Base-by-base conservation (phyloP, 2,113 vertebrate genomes). In the Pipa parva region DNA sequence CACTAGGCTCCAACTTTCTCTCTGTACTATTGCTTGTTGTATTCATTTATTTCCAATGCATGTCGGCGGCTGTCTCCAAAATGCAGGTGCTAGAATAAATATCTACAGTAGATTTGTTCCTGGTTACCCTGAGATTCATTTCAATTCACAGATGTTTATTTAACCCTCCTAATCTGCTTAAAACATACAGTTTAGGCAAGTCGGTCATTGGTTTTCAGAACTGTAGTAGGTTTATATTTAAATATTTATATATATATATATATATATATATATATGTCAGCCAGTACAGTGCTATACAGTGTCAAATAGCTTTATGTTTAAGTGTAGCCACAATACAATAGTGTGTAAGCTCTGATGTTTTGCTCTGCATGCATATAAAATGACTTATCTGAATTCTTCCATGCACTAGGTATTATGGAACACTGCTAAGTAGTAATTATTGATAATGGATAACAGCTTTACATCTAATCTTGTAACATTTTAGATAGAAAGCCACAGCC, bases 61-160 rank as follows among this genome's bases (percentile, higher is more conserved):
- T 46, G 3, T 46, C 4, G 17, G 18, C 6, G 8, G 5, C 21
- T 22, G 17, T 15, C 46, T 22, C 22, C 2, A 13, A 49, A 20
- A 22, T 10, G 46, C 10, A 49, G 18, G 18, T 11, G 46, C 9
- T 42, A 4, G 17, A 42, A 13, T 15, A n/a, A 6, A 42, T 22
- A 18, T 6, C 29, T 6, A 5, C 5, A n/a, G 5, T 42, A 42
- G 39, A 42, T 42, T 18, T 42, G 45, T 36, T 62, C n/a, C 9
- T 20, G 60, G 25, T 27, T 52, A 48, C 33, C 49, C 31, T 29
- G 33, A 27, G 21, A 55, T 63, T 63, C 42, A 62, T 49, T 33
- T 57, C 55, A 46, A 46, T 71, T 63, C 37, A 39, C 25, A 37
- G 36, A 63, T 63, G 51, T 37, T 39, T 20, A 37, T 12, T 21